These are phyloP conservation scores for Galeopsomyia nigrocyanea DNA, from an alignment of 2,888 invertebrate species.

Conservation along the genomic window DNA sequence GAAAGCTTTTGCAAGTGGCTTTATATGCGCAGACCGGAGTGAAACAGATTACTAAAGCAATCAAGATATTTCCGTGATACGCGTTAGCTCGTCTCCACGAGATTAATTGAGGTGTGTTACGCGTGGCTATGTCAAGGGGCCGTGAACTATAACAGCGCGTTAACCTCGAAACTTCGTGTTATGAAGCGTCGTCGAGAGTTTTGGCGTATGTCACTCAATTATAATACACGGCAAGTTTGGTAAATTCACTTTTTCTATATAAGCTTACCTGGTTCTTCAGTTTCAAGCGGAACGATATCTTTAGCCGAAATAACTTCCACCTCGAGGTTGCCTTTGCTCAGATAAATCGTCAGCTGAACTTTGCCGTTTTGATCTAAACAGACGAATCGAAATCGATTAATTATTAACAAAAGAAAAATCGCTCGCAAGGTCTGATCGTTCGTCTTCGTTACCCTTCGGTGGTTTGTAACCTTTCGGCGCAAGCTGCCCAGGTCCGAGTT, in stretches of 20 bases:
- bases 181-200: slow-evolving; percentile 6
- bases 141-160: slow-evolving; percentile 8
- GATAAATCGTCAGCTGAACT: slow-evolving; percentile 88
- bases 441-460: slow-evolving; percentile 47
- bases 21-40: too few species aligned
- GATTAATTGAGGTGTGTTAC: slow-evolving; percentile 16
- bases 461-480: slow-evolving; percentile 82
- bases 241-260: neutral
- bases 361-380: slow-evolving; percentile 75
- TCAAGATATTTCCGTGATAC: slow-evolving; percentile 28
- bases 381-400: neutral
- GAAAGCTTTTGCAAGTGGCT: too few species aligned
- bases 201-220: neutral
- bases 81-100: slow-evolving; percentile 4
- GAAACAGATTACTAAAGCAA: neutral
- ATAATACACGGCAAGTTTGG: neutral
- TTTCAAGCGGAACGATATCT: slow-evolving; percentile 78
- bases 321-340: slow-evolving; percentile 92
- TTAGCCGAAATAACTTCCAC: slow-evolving; percentile 85
- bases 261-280: slow-evolving; percentile 76
- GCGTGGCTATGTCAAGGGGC: slow-evolving; percentile 13
- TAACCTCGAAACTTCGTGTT: slow-evolving; percentile 16
- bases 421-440: neutral
- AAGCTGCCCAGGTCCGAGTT: slow-evolving; percentile 85
- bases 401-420: neutral